Conservation (phyloP, 1,140 invertebrate species). For the Amyelois transitella region DNA sequence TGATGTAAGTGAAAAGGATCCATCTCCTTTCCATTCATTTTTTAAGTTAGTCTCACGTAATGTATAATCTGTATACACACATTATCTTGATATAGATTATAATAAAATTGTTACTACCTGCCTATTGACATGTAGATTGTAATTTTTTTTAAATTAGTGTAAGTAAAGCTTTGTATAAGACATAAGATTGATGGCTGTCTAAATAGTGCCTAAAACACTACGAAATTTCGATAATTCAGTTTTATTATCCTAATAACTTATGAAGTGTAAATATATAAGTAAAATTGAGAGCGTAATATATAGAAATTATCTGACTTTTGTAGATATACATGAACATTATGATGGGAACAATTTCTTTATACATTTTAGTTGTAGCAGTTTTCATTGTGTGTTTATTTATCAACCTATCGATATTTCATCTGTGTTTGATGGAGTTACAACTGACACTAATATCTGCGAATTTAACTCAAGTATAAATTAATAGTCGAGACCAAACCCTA, state of each 20-base stretch:
- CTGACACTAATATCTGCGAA: background rate
- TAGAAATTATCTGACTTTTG: constrained; percentile 44
- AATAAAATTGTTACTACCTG: constrained; percentile 67
- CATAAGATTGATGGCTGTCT: constrained; percentile 73
- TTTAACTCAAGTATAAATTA: background rate
- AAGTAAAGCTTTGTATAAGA: constrained; percentile 69
- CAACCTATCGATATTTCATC: background rate
- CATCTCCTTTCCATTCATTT: too few species aligned
- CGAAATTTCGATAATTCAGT: constrained; percentile 70
- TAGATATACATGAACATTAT: constrained; percentile 48
- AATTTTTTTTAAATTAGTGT: constrained; percentile 53
- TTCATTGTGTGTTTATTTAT: background rate
- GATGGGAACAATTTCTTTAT: constrained; percentile 62
- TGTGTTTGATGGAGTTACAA: background rate
- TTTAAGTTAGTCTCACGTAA: constrained; percentile 25
- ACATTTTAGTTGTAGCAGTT: constrained; percentile 21
- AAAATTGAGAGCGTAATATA: constrained; percentile 48
- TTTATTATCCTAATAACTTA: constrained; percentile 61
- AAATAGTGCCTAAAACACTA: constrained; percentile 74
- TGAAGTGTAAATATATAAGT: constrained; percentile 55
- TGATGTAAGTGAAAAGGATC: too few species aligned
- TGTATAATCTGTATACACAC: constrained; percentile 56
- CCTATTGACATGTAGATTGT: constrained; percentile 68
- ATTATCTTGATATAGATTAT: constrained; percentile 51
- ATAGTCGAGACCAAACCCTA: background rate